Evolutionary conservation across 1,140 invertebrate species (phyloP), one percentile per base, ranked within the genome.

Genomic region (Apis dorsata): DNA sequence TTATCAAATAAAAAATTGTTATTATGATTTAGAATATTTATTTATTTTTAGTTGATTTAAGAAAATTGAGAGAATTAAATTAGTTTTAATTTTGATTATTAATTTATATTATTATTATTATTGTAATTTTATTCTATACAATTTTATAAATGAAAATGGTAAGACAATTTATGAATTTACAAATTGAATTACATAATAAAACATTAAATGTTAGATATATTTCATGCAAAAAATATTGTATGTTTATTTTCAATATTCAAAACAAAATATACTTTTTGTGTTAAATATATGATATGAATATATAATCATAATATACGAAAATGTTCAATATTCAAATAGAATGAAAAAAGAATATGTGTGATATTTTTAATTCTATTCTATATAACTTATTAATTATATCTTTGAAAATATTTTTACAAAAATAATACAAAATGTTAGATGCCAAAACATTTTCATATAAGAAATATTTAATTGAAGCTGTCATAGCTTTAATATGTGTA

Each of bases 401-500:
- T 34, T 28, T 55, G 21, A 24, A 59, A 57, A 24, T 21, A n/a
- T 80, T 62, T 66, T 4, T 19, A 44, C 34, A 44, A 44, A 44
- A 19, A 34, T 13, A 17, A 12, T 51, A 24, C 19, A 88, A 44
- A 44, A 88, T 84, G 80, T 17, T 81, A 49, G 24, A 76, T 19
- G 5, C 55, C 10, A 75, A 24, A 57, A 62, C 28, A 19, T 24
- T 17, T 68, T 89, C 88, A 7, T 92, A 85, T 63, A 92, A 90
- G 79, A 88, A 85, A 49, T 85, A 88, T 76, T 34, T 92, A 55
- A 49, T 87, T 7, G 85, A 87, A 74, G 72, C 81, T 34, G 34
- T 84, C 12, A 79, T 91, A 75, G 83, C 85, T 71, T 65, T 90
- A 68, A 86, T 93, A 57, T 92, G 86, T 91, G 91, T 95, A 85